Percentiles rank a stretch among this genome's conserved stretches.
phyloP scores from a whole-genome alignment of 2,113 vertebrate species.

The Lagopus leucura region DNA sequence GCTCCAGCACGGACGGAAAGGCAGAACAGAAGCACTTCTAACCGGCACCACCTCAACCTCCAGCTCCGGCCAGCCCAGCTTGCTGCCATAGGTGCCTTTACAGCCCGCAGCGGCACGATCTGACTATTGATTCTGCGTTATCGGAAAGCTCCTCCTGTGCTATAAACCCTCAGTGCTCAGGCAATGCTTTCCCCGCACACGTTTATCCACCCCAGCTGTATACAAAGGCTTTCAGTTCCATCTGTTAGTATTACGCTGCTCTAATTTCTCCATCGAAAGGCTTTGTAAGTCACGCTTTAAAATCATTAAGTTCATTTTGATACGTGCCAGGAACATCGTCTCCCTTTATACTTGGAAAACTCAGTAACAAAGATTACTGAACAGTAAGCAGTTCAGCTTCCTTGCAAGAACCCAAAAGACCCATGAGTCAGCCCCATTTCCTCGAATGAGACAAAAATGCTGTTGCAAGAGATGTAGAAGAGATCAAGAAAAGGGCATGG shows the following conservation, averaged over 20 bases:
- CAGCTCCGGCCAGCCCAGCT: no score
- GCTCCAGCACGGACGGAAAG: accelerated
- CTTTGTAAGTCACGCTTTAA: not conserved
- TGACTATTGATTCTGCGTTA: accelerated
- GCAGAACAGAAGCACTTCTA: accelerated
- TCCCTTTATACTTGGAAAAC: not conserved
- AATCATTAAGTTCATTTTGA: not conserved
- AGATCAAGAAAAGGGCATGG: no score
- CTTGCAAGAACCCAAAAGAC: not conserved
- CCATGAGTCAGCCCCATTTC: accelerated
- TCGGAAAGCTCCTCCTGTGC: no score
- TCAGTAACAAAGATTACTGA: not conserved
- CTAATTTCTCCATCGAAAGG: not conserved
- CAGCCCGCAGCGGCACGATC: accelerated
- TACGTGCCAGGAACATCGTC: accelerated
- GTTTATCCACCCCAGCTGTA: no score
- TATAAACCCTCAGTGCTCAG: accelerated
- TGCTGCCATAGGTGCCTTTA: accelerated
- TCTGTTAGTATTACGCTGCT: accelerated
- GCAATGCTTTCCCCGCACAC: accelerated
- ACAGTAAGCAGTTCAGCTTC: not conserved
- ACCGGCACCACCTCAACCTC: accelerated
- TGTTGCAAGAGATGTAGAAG: no score
- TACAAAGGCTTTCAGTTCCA: not conserved
- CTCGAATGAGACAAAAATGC: not conserved